Evolutionary conservation across 2,888 invertebrate species (phyloP).

Genomic region (Oxytorus armatus): DNA sequence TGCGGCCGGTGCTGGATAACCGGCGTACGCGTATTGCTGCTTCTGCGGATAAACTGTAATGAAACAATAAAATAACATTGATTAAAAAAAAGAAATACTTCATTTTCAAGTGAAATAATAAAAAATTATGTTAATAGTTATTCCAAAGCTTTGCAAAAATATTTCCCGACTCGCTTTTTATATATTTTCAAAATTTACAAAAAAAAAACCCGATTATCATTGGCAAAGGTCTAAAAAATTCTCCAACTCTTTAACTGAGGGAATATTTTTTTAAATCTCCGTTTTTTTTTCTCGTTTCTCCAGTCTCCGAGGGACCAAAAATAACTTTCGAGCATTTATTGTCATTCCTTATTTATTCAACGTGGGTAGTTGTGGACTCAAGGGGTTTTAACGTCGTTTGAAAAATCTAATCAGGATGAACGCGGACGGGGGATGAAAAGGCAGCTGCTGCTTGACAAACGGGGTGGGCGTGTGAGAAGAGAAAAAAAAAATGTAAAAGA

Average conservation of each 20-base stretch:
- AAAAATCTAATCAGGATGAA: constrained; percentile 17
- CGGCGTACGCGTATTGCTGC: constrained; percentile 96
- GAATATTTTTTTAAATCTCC: background rate
- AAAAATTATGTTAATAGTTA: background rate
- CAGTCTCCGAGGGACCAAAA: background rate
- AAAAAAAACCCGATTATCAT: no score
- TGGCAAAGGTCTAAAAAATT: no score
- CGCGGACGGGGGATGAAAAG: background rate
- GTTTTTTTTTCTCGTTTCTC: background rate
- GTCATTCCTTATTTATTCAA: constrained; percentile 8
- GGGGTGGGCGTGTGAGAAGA: background rate
- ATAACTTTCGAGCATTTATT: no score
- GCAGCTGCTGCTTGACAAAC: no score
- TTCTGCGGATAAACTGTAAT: constrained; percentile 96
- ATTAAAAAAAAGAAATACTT: background rate
- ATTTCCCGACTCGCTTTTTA: background rate
- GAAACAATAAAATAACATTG: constrained; percentile 5
- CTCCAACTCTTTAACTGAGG: no score
- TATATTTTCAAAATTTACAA: background rate
- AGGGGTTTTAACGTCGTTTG: background rate
- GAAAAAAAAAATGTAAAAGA: constrained; percentile 7
- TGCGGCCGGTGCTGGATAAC: constrained; percentile 92
- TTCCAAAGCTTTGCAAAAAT: constrained; percentile 1
- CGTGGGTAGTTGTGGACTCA: background rate
- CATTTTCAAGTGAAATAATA: no score